These are phyloP conservation scores for Spialia ferax DNA, from an alignment of 2,888 invertebrate genomes.

Conservation along the genomic window DNA sequence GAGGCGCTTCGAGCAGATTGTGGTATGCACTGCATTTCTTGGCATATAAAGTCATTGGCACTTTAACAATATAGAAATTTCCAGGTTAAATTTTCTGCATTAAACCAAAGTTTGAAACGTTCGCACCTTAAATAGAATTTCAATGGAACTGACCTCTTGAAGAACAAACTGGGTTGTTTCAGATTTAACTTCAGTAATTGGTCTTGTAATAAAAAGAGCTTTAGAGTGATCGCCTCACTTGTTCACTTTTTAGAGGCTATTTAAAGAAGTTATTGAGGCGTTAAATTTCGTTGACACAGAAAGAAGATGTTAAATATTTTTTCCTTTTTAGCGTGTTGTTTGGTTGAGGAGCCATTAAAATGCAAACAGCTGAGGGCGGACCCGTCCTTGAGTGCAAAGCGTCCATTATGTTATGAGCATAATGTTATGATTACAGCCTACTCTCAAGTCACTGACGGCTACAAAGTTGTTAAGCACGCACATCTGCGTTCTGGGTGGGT, in stretches of 20 bases:
- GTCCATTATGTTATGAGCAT: conserved; percentile 32
- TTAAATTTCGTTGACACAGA: conserved; percentile 20
- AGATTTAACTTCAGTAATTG: conserved; percentile 28
- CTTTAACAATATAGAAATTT: background rate
- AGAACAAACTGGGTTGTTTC: conserved; percentile 30
- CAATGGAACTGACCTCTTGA: conserved; percentile 25
- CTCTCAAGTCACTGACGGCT: conserved; percentile 21
- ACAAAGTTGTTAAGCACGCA: conserved; percentile 27
- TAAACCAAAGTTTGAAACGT: conserved; percentile 6
- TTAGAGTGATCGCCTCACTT: conserved; percentile 23
- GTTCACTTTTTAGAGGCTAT: conserved; percentile 23
- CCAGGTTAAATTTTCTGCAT: background rate
- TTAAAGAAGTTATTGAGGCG: conserved; percentile 6
- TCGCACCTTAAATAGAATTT: conserved; percentile 23
- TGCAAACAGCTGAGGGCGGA: conserved; percentile 28
- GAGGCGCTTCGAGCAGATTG: background rate
- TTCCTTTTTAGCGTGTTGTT: conserved; percentile 12
- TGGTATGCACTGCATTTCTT: conserved; percentile 9
- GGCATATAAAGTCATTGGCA: conserved; percentile 16
- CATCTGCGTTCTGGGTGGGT: conserved; percentile 24
- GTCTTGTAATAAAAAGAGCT: conserved; percentile 7
- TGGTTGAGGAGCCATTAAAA: conserved; percentile 21
- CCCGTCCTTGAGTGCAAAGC: conserved; percentile 20
- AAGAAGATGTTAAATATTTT: conserved; percentile 17
- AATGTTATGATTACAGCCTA: conserved; percentile 29